These are phyloP conservation scores for Coryphaenoides rupestris DNA, from an alignment of 2,113 vertebrate genomes.

Conservation along the genomic window DNA sequence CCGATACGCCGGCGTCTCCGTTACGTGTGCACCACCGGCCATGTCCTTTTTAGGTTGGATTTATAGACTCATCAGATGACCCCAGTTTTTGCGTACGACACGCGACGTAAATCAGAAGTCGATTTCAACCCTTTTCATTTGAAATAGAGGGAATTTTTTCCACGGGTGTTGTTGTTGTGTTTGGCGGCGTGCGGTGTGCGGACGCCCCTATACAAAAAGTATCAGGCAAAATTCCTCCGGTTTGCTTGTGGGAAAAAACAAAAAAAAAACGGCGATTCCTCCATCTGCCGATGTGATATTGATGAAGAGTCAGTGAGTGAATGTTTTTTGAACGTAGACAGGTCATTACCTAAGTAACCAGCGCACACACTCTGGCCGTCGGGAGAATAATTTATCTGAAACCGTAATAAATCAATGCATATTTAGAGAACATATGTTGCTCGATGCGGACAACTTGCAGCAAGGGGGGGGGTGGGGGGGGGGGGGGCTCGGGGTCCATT, in stretches of 20 bases:
- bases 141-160: too few relatives aligned
- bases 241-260: constrained; percentile 32
- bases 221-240: neutral
- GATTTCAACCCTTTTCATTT: too few relatives aligned
- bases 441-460: constrained; percentile 64
- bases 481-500: constrained; percentile 68
- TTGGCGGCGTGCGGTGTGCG: too few relatives aligned
- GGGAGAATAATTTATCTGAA: constrained; percentile 62
- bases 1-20: constrained; percentile 71
- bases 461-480: too few relatives aligned
- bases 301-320: constrained; percentile 56
- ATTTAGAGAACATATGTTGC: constrained; percentile 73
- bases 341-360: constrained; percentile 71
- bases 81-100: constrained; percentile 26
- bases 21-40: constrained; percentile 66
- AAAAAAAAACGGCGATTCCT: constrained; percentile 29
- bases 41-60: constrained; percentile 71
- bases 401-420: constrained; percentile 74
- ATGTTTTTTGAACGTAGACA: constrained; percentile 51
- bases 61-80: constrained; percentile 64
- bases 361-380: constrained; percentile 47
- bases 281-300: constrained; percentile 51
- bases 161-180: too few relatives aligned
- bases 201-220: too few relatives aligned
- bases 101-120: too few relatives aligned